Base-by-base conservation (phyloP, 1,140 invertebrate species). In the Aphelinus atriplicis region DNA sequence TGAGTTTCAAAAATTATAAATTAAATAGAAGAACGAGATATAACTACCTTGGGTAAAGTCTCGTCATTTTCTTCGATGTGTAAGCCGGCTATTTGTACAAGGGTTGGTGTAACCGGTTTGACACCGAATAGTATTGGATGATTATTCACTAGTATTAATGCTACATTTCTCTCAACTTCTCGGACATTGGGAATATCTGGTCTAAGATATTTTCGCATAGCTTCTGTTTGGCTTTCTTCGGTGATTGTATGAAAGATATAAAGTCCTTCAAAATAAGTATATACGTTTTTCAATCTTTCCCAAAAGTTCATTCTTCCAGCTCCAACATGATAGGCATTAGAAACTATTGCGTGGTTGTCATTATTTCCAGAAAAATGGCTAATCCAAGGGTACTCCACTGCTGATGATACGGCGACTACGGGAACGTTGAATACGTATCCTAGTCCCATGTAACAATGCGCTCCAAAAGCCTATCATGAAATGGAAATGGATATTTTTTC, bases 331-430 rank as follows among this genome's bases (percentile, higher is more conserved):
- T 43, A 57, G 48, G 48, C 6, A 48, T 86, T 2, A 90, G 91
- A 77, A 91, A 88, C 72, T 90, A 88, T 2, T 43, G 90, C 85
- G 0, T 67, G 50, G 89, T 87, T 46, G 86, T 89, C 56, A 91
- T 88, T 2, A 89, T 89, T 91, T 2, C 89, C 90, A 43, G 90
- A 80, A 79, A 90, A 89, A 55, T 90, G 87, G 61, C 90, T 90
- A 0, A 91, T 85, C 90, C 90, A 91, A 7, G 75, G 3, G 89
- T 89, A 71, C 89, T 83, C 47, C 86, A 88, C 9, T 89, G 89
- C 90, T 10, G 90, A 89, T 70, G 89, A 85, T 0, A 91, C 78
- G 1, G 88, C 90, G 7, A 91, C 87, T 7, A 90, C 87, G 2
- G 90, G 90, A 9, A 90, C 86, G 56, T 89, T 84, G 63, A 90